A percentile compares a stretch with the other conserved stretches of the same genome.
These are phyloP conservation scores for Cochlearius cochlearius DNA, from an alignment of 2,113 vertebrate genomes.

Conservation along the genomic window DNA sequence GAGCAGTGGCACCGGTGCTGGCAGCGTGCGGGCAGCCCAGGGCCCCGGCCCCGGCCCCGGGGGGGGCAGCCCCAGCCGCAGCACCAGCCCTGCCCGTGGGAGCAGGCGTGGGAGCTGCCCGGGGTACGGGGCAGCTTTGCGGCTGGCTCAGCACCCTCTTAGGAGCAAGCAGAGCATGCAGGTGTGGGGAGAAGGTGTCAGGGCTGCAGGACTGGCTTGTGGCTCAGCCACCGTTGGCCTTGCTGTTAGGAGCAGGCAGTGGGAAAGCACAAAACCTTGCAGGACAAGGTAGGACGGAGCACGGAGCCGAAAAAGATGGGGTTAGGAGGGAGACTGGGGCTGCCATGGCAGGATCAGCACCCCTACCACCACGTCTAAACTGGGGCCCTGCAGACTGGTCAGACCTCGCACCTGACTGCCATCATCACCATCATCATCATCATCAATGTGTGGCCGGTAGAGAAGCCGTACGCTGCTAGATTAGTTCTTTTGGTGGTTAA, in stretches of 20 bases:
- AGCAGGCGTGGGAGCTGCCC: not conserved
- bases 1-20: not conserved
- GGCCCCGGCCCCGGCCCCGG: not conserved
- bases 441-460: accelerated
- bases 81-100: not conserved
- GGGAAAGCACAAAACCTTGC: not conserved
- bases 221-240: not conserved
- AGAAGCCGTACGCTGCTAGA: accelerated
- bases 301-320: not conserved
- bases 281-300: not conserved
- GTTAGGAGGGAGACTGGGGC: not conserved
- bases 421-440: not conserved
- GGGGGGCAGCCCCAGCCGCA: not conserved
- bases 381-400: not conserved
- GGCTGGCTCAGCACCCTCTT: not conserved
- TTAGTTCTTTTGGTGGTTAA: not conserved
- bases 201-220: not conserved
- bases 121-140: not conserved
- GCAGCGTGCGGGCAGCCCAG: not conserved
- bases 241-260: not conserved
- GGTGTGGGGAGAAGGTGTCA: not conserved
- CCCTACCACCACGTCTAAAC: not conserved
- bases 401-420: not conserved
- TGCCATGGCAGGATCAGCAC: not conserved
- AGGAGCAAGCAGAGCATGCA: not conserved